Percentiles rank a stretch among this genome's conserved stretches.
Evolutionary conservation across 2,797 vertebrate genomes (phyloP).

Genomic region (Myotis vivesi): DNA sequence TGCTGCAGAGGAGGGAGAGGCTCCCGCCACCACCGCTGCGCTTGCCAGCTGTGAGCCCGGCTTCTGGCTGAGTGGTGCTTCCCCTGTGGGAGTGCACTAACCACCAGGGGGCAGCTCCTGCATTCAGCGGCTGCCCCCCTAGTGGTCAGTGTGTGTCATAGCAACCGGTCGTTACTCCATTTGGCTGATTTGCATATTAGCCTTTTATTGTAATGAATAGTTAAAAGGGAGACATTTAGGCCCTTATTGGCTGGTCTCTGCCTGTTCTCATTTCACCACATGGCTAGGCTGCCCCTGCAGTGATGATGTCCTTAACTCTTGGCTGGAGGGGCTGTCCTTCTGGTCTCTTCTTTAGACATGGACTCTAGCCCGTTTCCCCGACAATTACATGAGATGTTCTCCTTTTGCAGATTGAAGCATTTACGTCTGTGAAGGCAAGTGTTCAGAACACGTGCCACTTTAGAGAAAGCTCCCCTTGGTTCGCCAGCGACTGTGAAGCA

Average conservation of each 20-base stretch:
- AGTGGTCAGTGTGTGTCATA: too few relatives aligned
- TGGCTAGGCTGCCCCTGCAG: background rate
- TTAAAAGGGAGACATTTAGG: background rate
- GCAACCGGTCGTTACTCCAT: too few relatives aligned
- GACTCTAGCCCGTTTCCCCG: background rate
- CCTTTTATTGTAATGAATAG: background rate
- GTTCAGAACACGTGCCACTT: background rate
- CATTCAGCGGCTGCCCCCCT: too few relatives aligned
- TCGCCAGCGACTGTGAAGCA: background rate
- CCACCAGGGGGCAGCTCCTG: too few relatives aligned
- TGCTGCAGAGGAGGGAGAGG: too few relatives aligned
- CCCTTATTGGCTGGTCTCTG: background rate
- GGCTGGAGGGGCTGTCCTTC: too few relatives aligned
- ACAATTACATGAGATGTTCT: background rate
- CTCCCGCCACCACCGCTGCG: too few relatives aligned
- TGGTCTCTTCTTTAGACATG: background rate
- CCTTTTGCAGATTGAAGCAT: background rate
- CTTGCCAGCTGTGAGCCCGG: too few relatives aligned
- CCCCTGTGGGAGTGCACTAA: too few relatives aligned
- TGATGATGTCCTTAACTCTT: background rate
- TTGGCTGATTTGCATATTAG: too few relatives aligned
- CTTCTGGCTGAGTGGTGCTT: too few relatives aligned
- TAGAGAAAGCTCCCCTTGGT: background rate
- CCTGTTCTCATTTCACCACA: background rate
- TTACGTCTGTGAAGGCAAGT: background rate